Conservation (phyloP, 1,140 invertebrate genomes). For the Megalopta genalis region DNA sequence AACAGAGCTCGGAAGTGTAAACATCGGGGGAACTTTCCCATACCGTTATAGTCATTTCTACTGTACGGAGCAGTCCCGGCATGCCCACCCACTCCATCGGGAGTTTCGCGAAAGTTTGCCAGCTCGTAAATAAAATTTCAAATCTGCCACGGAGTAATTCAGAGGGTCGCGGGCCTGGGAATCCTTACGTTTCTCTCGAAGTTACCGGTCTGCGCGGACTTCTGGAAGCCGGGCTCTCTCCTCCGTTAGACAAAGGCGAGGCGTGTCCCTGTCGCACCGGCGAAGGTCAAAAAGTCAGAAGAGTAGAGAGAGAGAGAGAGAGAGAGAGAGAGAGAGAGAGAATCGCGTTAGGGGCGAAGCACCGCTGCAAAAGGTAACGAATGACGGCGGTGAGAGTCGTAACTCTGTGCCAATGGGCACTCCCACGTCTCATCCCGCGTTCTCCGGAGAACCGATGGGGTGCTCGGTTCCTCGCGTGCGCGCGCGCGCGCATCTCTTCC, state of each 20-base stretch:
- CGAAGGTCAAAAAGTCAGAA: slow-evolving; percentile 20
- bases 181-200: background rate
- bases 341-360: background rate
- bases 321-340: too few species aligned
- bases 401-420: slow-evolving; percentile 66
- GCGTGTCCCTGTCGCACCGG: slow-evolving; percentile 8
- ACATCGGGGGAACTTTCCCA: background rate
- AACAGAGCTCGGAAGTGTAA: background rate
- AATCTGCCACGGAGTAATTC: background rate
- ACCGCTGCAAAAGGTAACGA: slow-evolving; percentile 61
- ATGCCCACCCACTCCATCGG: background rate
- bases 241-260: slow-evolving; percentile 22
- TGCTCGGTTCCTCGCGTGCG: background rate
- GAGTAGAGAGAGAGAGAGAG: too few species aligned
- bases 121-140: background rate
- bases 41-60: background rate
- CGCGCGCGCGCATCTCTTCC: background rate
- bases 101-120: background rate
- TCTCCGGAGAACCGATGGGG: slow-evolving; percentile 37
- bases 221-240: background rate
- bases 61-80: too few species aligned
- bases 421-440: slow-evolving; percentile 58
- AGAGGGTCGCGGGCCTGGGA: background rate
- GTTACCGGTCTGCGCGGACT: background rate
- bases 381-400: slow-evolving; percentile 63